These are phyloP conservation scores for Saccostrea glomerata DNA, from an alignment of 1,140 invertebrate species.

Conservation along the genomic window DNA sequence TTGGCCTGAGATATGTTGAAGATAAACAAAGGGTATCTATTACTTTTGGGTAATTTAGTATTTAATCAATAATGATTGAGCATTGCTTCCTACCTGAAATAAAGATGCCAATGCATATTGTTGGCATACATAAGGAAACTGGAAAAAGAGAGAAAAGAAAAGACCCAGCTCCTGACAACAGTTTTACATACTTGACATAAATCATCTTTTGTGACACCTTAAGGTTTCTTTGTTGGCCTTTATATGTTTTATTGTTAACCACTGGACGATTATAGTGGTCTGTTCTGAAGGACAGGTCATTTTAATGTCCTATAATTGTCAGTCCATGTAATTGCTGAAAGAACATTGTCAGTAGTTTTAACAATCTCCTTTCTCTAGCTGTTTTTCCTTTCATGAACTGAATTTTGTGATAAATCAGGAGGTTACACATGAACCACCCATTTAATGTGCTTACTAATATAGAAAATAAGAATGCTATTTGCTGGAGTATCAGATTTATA, in stretches of 20 bases:
- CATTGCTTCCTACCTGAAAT: no score
- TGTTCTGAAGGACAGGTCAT: not conserved
- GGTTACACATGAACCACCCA: no score
- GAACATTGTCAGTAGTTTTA: not conserved
- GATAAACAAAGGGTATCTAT: slow-evolving; percentile 89
- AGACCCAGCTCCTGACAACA: not conserved
- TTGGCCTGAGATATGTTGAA: slow-evolving; percentile 97
- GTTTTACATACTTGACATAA: not conserved
- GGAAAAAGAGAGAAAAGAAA: not conserved
- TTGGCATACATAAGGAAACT: not conserved
- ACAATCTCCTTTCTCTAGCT: no score
- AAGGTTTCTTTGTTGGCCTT: not conserved
- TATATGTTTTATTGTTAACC: not conserved
- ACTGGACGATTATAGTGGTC: not conserved
- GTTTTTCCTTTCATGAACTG: no score
- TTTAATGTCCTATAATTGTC: not conserved
- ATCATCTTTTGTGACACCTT: not conserved
- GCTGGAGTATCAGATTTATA: no score
- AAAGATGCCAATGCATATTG: not conserved
- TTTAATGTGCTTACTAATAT: no score
- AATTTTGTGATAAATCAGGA: no score
- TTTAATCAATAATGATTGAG: no score
- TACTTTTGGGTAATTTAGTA: not conserved
- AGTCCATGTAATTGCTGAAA: not conserved
- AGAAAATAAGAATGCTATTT: no score